phyloP scores from a whole-genome alignment of 2,113 vertebrate genomes.

The Tautogolabrus adspersus region DNA sequence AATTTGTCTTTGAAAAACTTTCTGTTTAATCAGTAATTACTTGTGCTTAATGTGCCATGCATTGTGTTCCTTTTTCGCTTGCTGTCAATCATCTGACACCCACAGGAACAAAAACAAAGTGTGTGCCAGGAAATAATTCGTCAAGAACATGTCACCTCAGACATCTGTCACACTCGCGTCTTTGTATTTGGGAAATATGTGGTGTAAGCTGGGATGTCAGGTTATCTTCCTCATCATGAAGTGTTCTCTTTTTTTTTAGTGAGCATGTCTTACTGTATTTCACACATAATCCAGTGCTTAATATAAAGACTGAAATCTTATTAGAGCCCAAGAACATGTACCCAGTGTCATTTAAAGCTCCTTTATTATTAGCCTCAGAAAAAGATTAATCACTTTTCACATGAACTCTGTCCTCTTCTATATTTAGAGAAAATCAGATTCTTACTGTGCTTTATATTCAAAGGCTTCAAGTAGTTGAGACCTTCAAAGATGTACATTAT shows the following conservation, averaged over 20 bases:
- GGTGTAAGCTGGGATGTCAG: conserved; percentile 7
- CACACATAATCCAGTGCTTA: background rate
- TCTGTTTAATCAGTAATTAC: conserved; percentile 24
- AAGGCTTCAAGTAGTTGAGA: background rate
- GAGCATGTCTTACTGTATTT: background rate
- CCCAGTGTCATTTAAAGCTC: conserved; percentile 13
- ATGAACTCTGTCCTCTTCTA: conserved; percentile 11
- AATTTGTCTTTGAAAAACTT: conserved; percentile 14
- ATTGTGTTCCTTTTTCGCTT: conserved; percentile 4
- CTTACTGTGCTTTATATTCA: background rate
- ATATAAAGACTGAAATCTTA: conserved; percentile 25
- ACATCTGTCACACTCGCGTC: conserved; percentile 37
- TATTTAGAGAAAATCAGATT: conserved; percentile 2
- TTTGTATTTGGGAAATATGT: conserved; percentile 37
- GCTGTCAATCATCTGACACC: conserved; percentile 53
- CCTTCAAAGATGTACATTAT: too few species aligned
- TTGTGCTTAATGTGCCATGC: conserved; percentile 14
- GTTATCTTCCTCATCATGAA: conserved; percentile 35
- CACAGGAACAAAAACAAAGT: conserved; percentile 30
- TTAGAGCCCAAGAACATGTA: conserved; percentile 27
- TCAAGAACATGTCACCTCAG: conserved; percentile 50
- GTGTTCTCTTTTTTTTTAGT: conserved; percentile 13
- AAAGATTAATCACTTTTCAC: conserved; percentile 36
- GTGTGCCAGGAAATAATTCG: conserved; percentile 51
- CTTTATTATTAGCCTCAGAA: conserved; percentile 32